A percentile compares a stretch with the other conserved stretches of the same genome.
Conservation (phyloP, 2,888 invertebrate species). For the Gisinianus flammeolus region DNA sequence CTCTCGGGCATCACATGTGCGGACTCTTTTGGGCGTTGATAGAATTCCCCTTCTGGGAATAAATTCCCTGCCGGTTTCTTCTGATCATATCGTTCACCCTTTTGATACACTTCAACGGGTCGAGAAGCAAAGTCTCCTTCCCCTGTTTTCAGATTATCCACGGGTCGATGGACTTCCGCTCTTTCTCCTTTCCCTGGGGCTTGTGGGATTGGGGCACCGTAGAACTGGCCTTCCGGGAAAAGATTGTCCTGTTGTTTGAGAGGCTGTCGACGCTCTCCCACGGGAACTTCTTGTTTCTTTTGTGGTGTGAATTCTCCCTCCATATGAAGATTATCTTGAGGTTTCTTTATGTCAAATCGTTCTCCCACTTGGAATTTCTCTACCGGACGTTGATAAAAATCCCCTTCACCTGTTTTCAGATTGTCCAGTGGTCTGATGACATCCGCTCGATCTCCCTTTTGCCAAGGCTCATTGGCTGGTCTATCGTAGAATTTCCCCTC, state of each 20-base stretch:
- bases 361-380: constrained; percentile 59
- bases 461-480: constrained; percentile 31
- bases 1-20: constrained; percentile 60
- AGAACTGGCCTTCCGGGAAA: constrained; percentile 66
- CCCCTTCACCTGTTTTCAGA: constrained; percentile 61
- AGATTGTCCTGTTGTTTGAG: constrained; percentile 63
- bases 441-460: constrained; percentile 58
- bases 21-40: constrained; percentile 20
- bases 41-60: constrained; percentile 63
- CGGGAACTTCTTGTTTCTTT: constrained; percentile 58
- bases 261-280: constrained; percentile 45
- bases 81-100: constrained; percentile 64
- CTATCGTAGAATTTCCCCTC: constrained; percentile 66
- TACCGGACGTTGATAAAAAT: constrained; percentile 59
- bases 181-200: constrained; percentile 61
- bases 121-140: constrained; percentile 60
- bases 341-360: constrained; percentile 61
- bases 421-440: constrained; percentile 65
- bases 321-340: constrained; percentile 61
- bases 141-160: constrained; percentile 61
- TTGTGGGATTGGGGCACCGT: constrained; percentile 61
- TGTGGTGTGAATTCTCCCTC: constrained; percentile 55
- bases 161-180: constrained; percentile 60
- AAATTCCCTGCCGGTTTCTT: constrained; percentile 64
- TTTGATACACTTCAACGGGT: constrained; percentile 62